Percentiles rank a stretch among this genome's conserved stretches.
These are phyloP conservation scores for Polypterus bichir DNA, from an alignment of 2,113 vertebrate genomes.

Conservation along the genomic window DNA sequence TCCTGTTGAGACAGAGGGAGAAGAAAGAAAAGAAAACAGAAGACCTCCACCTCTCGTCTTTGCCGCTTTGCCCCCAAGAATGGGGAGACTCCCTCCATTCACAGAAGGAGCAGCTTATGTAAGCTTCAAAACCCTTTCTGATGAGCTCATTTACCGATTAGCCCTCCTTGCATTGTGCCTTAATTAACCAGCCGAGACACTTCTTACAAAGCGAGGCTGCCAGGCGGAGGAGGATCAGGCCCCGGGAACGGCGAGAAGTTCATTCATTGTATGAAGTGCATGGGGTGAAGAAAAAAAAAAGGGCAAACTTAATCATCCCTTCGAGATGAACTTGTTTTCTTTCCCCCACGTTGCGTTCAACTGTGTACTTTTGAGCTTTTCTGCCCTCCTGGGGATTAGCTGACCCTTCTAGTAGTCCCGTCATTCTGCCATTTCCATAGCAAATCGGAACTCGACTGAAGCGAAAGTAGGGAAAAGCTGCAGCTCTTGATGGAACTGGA, in stretches of 20 bases:
- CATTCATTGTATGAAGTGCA: slow-evolving; percentile 17
- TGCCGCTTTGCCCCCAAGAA: neutral
- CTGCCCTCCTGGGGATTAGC: slow-evolving; percentile 43
- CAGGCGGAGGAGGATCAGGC: neutral
- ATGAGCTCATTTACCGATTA: slow-evolving; percentile 29
- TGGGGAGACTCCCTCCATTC: slow-evolving; percentile 13
- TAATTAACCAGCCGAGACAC: slow-evolving; percentile 50
- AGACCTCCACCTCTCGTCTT: neutral
- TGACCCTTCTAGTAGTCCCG: slow-evolving; percentile 25
- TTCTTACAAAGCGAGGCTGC: slow-evolving; percentile 26
- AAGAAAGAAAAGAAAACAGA: neutral
- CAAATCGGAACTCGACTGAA: slow-evolving; percentile 24
- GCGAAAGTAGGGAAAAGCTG: no score
- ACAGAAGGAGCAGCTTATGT: slow-evolving; percentile 37
- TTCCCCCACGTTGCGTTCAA: slow-evolving; percentile 32
- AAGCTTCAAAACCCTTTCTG: slow-evolving; percentile 32
- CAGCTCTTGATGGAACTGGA: no score
- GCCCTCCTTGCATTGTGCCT: slow-evolving; percentile 45
- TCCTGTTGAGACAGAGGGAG: neutral
- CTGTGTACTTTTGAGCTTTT: slow-evolving; percentile 33
- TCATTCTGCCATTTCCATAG: neutral
- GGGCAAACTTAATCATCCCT: slow-evolving; percentile 36
- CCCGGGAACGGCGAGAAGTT: neutral
- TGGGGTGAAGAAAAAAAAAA: slow-evolving; percentile 23
- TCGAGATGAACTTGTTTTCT: slow-evolving; percentile 40